Evolutionary conservation across 2,888 invertebrate species (phyloP), one percentile per base, ranked within the genome.

Genomic region (Andrena chrysosceles): DNA sequence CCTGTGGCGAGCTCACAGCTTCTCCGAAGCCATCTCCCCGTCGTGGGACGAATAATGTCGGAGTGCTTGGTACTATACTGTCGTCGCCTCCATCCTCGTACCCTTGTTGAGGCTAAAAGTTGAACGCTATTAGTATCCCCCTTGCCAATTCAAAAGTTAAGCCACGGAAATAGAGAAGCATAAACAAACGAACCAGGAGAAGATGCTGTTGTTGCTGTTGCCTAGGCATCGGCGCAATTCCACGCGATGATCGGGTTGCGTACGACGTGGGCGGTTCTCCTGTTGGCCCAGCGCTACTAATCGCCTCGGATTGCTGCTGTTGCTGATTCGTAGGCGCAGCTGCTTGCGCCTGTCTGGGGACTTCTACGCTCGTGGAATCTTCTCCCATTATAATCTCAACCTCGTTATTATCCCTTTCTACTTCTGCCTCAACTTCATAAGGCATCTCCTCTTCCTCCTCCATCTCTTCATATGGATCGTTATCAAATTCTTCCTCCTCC

Each of bases 1-100:
- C 96, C 94, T 97, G 96, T 5, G 98, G 98, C 0, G 98, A 98
- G 93, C 98, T 98, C 52, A 98, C 97, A 62, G 98, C 98, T 93
- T 98, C 98, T 54, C 98, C 97, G 94, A 98, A 98, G 72, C 98
- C 98, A 93, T 98, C 98, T 81, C 96, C 96, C 81, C 98, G 95
- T 80, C 97, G 95, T 3, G 98, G 97, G 62, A 97, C 96, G 91
- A 97, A 97, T 33, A 98, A 94, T 3, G 98, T 98, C 23, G 98
- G 98, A 13, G 98, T 98, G 77, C 98, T 97, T 20, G 98, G 98
- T 48, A 98, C 98, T 87, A 98, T 98, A 89, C 97, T 95, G 86
- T 97, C 97, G 91, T 97, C 97, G 16, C 96, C 96, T 13, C 96
- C 96, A 87, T 96, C 96, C 91, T 96, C 96, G 81, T 95, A 95